Base-by-base conservation (phyloP, 2,888 invertebrate species). In the Andrena bucephala region DNA sequence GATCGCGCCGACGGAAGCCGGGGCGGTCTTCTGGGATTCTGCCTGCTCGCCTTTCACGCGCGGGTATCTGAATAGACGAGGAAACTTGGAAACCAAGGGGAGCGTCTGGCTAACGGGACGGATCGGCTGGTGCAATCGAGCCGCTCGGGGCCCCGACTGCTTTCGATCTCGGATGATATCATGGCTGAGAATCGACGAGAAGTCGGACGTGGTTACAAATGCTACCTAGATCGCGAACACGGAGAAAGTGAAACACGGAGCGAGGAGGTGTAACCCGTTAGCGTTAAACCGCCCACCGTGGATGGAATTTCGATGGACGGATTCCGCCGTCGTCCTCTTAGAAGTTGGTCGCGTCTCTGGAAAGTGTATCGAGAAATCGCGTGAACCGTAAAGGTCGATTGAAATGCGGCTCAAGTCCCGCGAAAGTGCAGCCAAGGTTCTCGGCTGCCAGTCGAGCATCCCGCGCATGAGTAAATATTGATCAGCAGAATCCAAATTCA, bases 371-470 rank as follows among this genome's bases (percentile, higher is more conserved):
- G 77, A 57, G 83, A 83, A 75, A 77, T 83, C 70, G 83, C 62
- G 70, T 27, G 76, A 69, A 73, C 59, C 59, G 68, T 66, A 78
- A 83, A 85, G 83, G 84, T 85, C 90, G 89, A 92, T 92, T 92
- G 90, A 88, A 90, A 93, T 93, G 92, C 92, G 87, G 81, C 85
- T 80, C 90, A 88, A 90, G 90, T 90, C 88, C 90, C 89, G 92
- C 92, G 92, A 93, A 93, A 93, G 93, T 83, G 89, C 85, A 85
- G 85, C 77, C 87, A 89, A 89, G 87, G 88, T 87, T 87, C 87
- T 70, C 69, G 54, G 68, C 66, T 69, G 52, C 57, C 27, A 77
- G 66, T 13, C 77, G 29, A 63, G 24, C 42, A 74, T 77, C 71
- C 54, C 36, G 70, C 42, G 75, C 73, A 50, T 66, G 70, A 62